phyloP scores from a whole-genome alignment of 2,113 vertebrate species.

The Pachycephala philippinensis region DNA sequence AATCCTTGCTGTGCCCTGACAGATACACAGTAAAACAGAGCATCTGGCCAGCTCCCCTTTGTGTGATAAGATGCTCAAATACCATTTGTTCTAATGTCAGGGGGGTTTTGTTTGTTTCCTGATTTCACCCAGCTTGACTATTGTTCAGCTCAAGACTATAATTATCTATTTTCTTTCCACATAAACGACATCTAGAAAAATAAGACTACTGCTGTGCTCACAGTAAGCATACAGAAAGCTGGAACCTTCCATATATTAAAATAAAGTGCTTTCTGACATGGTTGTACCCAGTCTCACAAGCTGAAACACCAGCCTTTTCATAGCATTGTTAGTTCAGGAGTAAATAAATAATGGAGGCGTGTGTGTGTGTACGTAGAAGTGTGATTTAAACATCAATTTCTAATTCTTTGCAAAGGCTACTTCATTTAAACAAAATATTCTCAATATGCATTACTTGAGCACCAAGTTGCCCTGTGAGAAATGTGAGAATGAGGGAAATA shows the following conservation, averaged over 20 bases:
- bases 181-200: neutral
- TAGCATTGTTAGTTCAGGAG: neutral
- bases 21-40: neutral
- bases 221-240: neutral
- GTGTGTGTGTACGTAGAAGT: neutral
- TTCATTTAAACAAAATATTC: neutral
- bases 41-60: neutral
- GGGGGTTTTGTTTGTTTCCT: neutral
- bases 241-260: neutral
- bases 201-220: neutral
- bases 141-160: neutral
- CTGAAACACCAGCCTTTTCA: neutral
- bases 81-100: neutral
- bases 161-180: neutral
- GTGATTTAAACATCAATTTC: neutral
- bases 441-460: fast-evolving
- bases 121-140: neutral
- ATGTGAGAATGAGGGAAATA: neutral
- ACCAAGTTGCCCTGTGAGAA: neutral
- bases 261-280: neutral
- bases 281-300: neutral
- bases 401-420: neutral
- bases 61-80: neutral
- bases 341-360: neutral
- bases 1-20: neutral